A percentile compares a stretch with the other conserved stretches of the same genome.
These are phyloP conservation scores for Aphelenchoides bicaudatus DNA, from an alignment of 2,888 invertebrate genomes.

Conservation along the genomic window DNA sequence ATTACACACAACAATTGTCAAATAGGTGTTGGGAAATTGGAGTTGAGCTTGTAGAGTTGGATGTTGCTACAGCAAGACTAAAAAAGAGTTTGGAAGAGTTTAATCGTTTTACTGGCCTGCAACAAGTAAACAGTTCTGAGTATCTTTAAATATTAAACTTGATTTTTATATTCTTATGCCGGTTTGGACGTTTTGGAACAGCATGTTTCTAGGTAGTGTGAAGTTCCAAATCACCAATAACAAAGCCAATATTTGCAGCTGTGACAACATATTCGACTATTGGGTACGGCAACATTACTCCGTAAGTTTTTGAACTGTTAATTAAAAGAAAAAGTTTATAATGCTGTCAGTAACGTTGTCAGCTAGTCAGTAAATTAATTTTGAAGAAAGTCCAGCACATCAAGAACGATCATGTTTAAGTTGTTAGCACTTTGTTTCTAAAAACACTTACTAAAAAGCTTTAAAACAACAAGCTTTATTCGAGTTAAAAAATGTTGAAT, in stretches of 20 bases:
- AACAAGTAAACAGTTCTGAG: slow-evolving; percentile 29
- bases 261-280: slow-evolving; percentile 59
- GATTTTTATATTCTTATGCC: slow-evolving; percentile 43
- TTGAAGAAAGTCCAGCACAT: no score
- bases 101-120: slow-evolving; percentile 45
- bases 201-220: slow-evolving; percentile 54
- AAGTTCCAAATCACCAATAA: neutral
- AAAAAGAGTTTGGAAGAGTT: slow-evolving; percentile 35
- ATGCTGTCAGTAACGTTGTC: no score
- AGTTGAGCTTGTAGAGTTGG: slow-evolving; percentile 33
- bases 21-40: slow-evolving; percentile 58
- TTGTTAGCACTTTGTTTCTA: no score
- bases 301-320: no score
- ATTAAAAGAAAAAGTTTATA: no score
- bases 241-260: slow-evolving; percentile 20
- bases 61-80: slow-evolving; percentile 26
- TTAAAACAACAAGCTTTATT: no score
- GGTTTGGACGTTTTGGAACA: slow-evolving; percentile 60
- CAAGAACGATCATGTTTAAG: no score
- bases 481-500: no score
- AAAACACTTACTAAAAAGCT: no score
- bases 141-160: neutral
- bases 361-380: no score
- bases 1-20: slow-evolving; percentile 57
- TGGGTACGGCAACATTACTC: slow-evolving; percentile 58